Base-by-base conservation (phyloP, 2,888 invertebrate species). In the Pomacea canaliculata region DNA sequence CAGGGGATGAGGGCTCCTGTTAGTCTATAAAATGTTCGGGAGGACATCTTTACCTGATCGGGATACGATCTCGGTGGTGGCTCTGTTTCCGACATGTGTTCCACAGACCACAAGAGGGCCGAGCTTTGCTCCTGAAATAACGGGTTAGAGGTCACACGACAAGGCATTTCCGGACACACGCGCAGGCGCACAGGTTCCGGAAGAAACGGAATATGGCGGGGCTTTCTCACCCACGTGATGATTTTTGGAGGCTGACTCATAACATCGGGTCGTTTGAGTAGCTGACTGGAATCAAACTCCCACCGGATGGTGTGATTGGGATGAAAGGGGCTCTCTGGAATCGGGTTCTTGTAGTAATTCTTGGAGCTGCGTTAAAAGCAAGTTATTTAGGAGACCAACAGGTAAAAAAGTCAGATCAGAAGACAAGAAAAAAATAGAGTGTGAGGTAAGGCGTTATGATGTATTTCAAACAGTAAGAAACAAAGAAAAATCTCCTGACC, bases 101-200 rank as follows among this genome's bases (percentile, higher is more conserved):
- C 23, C 3, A 9, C 68, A 16, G 27, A 12, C 68, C 68, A 68
- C 68, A 68, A 3, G 13, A 68, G 48, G 1, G 68, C 68, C 27
- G 68, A 9, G 37, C 68, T 68, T 10, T 46, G 18, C 12, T 68
- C 48, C 37, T 46, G 48, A 3, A 46, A 68, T 7, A 12, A 1
- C 2, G 27, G 1, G 37, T 68, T 68, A 12, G 68, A 27, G 10
- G 1, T 68, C 37, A 68, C 3, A 12, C 27, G 68, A 37, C 68
- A 68, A 19, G 68, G 68, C 68, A 68, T 68, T 68, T 68, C 68
- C 68, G 68, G 68, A 37, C 68, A 68, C 27, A 68, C 68, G 48
- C 68, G 68, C 68, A 68, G n/a, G 68, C 68, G 68, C 46, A 68
- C 68, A 13, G 27, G 27, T 37, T 68, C 68, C 37, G 37, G 37